Base-by-base conservation (phyloP, 2,888 invertebrate genomes). In the Tipula confusa region DNA sequence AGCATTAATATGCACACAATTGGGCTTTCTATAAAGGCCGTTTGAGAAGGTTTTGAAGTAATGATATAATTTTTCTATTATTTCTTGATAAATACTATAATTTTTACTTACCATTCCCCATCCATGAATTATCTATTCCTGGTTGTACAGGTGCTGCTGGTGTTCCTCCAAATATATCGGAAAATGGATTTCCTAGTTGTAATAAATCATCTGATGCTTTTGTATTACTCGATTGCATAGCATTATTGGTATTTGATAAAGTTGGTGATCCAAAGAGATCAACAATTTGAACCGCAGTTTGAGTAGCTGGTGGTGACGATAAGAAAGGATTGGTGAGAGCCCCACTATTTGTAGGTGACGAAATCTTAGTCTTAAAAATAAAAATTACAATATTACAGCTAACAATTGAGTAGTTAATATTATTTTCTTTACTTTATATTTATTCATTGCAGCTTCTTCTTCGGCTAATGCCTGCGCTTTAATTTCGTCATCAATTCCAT, bases 391-490 rank as follows among this genome's bases (percentile, higher is more conserved):
- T n/a, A n/a, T n/a, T n/a, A n/a, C n/a, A n/a, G n/a, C n/a, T n/a
- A n/a, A 28, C 11, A 64, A 13, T 33, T 36, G 1, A 80, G 48
- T 31, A 84, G 29, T 15, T 79, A 79, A 79, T 28, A 28, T 29
- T 80, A n/a, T n/a, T n/a, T n/a, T n/a, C n/a, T n/a, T n/a, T 89
- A 97, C 98, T 94, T 98, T 98, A 89, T 97, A 96, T 90, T 97
- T 96, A 90, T 96, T 97, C 93, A 99, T 95, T 84, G 96, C 96
- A 29, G 97, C 97, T 89, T 98, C 98, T 89, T 99, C 99, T 88
- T 99, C 98, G 31, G 98, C 98, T 84, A 99, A 90, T 48, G 95
- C 96, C 89, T 96, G 95, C 87, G 95, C 94, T 87, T 94, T 94
- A 84, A 97, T 91, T 84, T 93, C 93, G 88, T 98, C 98, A 88